These are phyloP conservation scores for Leucophenga montana DNA, from an alignment of 2,888 invertebrate species.

Conservation along the genomic window DNA sequence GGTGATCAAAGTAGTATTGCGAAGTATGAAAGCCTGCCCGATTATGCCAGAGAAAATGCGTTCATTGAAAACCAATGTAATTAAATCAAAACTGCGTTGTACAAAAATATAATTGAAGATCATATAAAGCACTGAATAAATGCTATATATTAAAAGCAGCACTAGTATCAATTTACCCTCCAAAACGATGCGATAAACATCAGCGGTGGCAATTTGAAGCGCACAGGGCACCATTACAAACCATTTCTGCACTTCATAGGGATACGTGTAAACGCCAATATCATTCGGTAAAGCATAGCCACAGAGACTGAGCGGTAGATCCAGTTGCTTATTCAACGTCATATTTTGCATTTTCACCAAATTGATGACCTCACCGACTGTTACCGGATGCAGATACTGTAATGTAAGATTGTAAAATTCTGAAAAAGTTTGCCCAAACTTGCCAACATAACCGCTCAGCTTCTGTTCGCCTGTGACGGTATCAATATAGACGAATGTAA, in stretches of 20 bases:
- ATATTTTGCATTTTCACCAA: too few relatives aligned
- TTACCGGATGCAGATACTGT: neutral
- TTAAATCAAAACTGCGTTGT: too few relatives aligned
- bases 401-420: neutral
- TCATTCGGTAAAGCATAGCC: too few relatives aligned
- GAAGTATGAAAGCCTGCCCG: neutral
- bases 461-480: constrained; percentile 26
- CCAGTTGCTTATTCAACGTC: neutral
- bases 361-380: too few relatives aligned
- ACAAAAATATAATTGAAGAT: neutral
- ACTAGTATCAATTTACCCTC: neutral
- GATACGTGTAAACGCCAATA: too few relatives aligned
- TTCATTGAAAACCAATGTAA: neutral
- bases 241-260: too few relatives aligned
- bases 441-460: constrained; percentile 49
- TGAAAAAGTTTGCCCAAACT: constrained; percentile 47
- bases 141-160: neutral
- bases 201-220: neutral
- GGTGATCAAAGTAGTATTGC: too few relatives aligned
- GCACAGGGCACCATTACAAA: neutral
- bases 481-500: constrained; percentile 46
- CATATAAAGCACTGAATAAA: neutral
- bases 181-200: neutral
- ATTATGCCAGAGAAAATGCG: neutral
- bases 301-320: neutral